Conservation (phyloP, 2,113 vertebrate species). For the Regulus satrapa region DNA sequence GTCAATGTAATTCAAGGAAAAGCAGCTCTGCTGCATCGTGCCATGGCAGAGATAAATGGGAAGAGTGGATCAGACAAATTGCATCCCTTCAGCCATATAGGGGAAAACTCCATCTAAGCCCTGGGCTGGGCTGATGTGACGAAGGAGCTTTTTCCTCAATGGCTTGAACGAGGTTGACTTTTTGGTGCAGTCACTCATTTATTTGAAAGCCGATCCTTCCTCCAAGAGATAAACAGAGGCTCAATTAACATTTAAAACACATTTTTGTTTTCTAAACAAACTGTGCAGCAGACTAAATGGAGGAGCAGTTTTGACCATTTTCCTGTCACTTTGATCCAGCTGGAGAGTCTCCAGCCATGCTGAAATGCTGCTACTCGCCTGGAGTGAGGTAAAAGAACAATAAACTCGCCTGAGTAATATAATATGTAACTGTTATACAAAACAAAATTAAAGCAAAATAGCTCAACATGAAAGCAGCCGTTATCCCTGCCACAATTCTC, state of each 20-base stretch:
- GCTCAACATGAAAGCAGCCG: slow-evolving; percentile 17
- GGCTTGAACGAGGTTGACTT: background rate
- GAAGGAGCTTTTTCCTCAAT: background rate
- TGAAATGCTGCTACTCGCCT: slow-evolving; percentile 49
- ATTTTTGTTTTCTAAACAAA: slow-evolving; percentile 55
- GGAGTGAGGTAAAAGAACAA: slow-evolving; percentile 57
- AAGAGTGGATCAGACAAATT: background rate
- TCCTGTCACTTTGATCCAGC: slow-evolving; percentile 52
- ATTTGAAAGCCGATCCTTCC: slow-evolving; percentile 38
- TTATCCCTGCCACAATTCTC: background rate
- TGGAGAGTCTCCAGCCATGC: slow-evolving; percentile 43
- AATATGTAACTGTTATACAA: slow-evolving; percentile 13
- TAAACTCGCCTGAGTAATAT: slow-evolving; percentile 59
- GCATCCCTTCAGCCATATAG: background rate
- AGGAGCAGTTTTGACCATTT: slow-evolving; percentile 26
- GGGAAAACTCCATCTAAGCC: background rate
- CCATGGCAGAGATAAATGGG: background rate
- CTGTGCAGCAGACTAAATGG: slow-evolving; percentile 18
- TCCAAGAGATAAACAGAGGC: slow-evolving; percentile 39
- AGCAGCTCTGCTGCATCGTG: background rate
- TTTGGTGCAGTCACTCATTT: background rate
- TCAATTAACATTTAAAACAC: slow-evolving; percentile 58
- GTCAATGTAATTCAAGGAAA: background rate
- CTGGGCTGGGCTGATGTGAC: background rate
- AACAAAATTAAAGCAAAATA: slow-evolving; percentile 16